Base-by-base conservation (phyloP, 92 coral and sea anemone genomes). In the Heliopora coerulea region DNA sequence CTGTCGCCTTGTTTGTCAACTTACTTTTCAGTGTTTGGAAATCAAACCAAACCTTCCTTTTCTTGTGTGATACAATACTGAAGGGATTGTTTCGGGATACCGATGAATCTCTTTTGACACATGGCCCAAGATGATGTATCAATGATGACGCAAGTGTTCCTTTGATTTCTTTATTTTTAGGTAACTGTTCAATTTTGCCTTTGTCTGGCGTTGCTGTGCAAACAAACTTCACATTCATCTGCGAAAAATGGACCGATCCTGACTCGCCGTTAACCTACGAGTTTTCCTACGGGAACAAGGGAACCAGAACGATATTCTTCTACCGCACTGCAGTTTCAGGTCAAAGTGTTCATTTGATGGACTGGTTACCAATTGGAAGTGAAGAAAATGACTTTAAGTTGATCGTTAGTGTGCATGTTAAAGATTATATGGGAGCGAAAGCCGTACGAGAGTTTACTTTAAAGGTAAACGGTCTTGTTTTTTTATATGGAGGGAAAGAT, bases 351-450 rank as follows among this genome's bases (percentile, higher is more conserved):
- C 67, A 52, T 10, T 73, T 59, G 30, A 35, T 29, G 25, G 70
- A 63, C 13, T 63, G 70, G 32, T 86, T 91, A 19, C 96, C 97
- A 2, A 52, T 79, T 65, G 97, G 97, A 11, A 67, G 82, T 19
- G 88, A 80, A 44, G 59, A 56, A 4, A 64, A 83, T n/a, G 33
- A 91, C 73, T 85, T 78, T 52, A 72, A 48, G 5, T 33, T 86
- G 56, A 24, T 31, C 7, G 14, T 91, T 14, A 59, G 72, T 21
- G 18, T 85, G n/a, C 34, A 68, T 31, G 30, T 89, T 1, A 21
- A 57, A 28, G 96, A 91, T 32, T 49, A 73, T 0, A 60, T 74
- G 1, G 90, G 90, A 2, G 84, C 87, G 20, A 74, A 79, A 6
- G 59, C 82, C 7, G 41, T 42, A 0, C 21, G 57, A 34, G 14